Conservation (phyloP, 2,888 invertebrate genomes). For the Diploptera punctata region DNA sequence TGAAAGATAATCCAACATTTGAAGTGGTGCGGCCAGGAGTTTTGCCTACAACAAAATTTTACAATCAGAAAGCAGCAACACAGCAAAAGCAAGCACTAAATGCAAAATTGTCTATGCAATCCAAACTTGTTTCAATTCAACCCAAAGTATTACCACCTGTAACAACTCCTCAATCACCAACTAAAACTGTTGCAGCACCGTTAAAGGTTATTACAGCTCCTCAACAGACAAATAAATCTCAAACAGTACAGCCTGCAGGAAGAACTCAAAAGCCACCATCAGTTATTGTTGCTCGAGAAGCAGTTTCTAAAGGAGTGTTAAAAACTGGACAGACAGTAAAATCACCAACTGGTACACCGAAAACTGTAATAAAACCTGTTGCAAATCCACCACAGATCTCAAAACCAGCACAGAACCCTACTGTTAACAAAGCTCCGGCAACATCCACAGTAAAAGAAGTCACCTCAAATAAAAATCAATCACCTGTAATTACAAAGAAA, state of each 20-base stretch:
- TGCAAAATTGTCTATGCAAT: not conserved
- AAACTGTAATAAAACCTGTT: slow-evolving; percentile 7
- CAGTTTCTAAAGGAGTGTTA: not conserved
- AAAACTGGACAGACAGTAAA: slow-evolving; percentile 1
- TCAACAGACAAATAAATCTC: not conserved
- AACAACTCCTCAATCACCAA: too few species aligned
- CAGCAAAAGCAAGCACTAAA: not conserved
- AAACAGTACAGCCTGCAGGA: not conserved
- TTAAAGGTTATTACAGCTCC: not conserved
- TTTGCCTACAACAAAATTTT: slow-evolving; percentile 18
- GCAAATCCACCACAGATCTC: not conserved
- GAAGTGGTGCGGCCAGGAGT: slow-evolving; percentile 68
- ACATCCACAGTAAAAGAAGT: slow-evolving; percentile 40
- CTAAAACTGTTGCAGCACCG: too few species aligned
- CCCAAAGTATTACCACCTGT: not conserved
- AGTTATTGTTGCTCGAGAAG: not conserved
- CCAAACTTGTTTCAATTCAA: slow-evolving; percentile 4
- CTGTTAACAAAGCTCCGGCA: slow-evolving; percentile 38
- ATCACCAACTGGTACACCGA: slow-evolving; percentile 5
- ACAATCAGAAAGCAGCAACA: slow-evolving; percentile 5
- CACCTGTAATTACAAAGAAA: slow-evolving; percentile 46
- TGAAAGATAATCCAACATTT: slow-evolving; percentile 86
- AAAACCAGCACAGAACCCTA: slow-evolving; percentile 1
- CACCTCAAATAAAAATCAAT: slow-evolving; percentile 35
- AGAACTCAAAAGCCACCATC: not conserved